Evolutionary conservation across 2,113 vertebrate genomes (phyloP), one percentile per base, ranked within the genome.

Genomic region (Triplophysa tibetana): DNA sequence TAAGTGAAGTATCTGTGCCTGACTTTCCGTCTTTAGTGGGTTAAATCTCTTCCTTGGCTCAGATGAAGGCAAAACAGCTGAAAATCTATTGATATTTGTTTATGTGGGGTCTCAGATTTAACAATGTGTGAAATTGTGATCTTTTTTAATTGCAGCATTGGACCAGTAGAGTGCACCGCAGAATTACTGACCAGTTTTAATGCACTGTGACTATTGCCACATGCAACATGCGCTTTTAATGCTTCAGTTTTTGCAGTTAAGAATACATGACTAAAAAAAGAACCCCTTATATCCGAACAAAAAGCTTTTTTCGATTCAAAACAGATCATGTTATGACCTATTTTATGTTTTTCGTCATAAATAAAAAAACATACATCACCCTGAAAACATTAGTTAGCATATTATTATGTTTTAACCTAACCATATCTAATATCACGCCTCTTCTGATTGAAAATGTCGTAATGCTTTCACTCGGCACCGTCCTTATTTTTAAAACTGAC

Each of bases 1-100:
- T 99, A 92, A 96, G 97, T 96, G 90, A 84, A 75, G 45, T 8
- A 2, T 38, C 33, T 24, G 16, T 26, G 43, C 26, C 7, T 45
- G 38, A 38, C 14, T 14, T 9, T 29, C 56, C 48, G 3, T 29
- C 9, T n/a, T 17, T 33, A 72, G 2, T 60, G 33, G n/a, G 56
- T 43, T 23, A 29, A 24, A 33, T 26, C 12, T 21, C 21, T 41
- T 73, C 70, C 14, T 21, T 60, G 70, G 19, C 70, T 72, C 6
- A 14, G 52, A 12, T 58, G 12, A 41, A 24, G n/a, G n/a, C 19
- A 60, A 73, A 73, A 41, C 24, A 16, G 13, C 13, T 33, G 19
- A 72, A 58, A 56, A 58, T 58, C 11, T 41, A 41, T 41, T 12
- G 52, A 29, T 1, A n/a, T 70, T 70, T 54, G 17, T 70, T 70